Evolutionary conservation across 2,888 invertebrate genomes (phyloP).

Genomic region (Nebria brevicollis): DNA sequence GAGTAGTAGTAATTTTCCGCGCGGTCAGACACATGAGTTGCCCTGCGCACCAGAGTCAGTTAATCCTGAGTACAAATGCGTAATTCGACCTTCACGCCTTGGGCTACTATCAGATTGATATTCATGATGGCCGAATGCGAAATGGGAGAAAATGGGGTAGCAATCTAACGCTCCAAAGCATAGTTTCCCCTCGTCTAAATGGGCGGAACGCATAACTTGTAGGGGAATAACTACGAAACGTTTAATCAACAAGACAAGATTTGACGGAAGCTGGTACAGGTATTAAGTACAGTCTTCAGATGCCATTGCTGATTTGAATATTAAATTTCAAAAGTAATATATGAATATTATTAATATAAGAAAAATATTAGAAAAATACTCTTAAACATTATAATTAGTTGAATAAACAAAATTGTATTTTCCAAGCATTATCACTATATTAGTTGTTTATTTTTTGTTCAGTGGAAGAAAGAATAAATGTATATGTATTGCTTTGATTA

Average conservation of each 20-base stretch:
- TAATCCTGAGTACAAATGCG: conserved; percentile 44
- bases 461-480: too few species aligned
- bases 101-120: conserved; percentile 46
- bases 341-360: too few species aligned
- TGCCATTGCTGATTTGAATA: background rate
- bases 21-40: conserved; percentile 34
- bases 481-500: too few species aligned
- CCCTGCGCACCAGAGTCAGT: background rate
- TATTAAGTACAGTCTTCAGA: background rate
- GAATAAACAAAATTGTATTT: too few species aligned
- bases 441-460: too few species aligned
- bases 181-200: conserved; percentile 4
- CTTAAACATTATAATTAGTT: too few species aligned
- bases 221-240: conserved; percentile 50
- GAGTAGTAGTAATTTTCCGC: conserved; percentile 36
- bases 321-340: too few species aligned
- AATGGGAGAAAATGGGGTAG: background rate
- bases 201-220: conserved; percentile 15
- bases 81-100: conserved; percentile 46
- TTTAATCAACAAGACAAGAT: conserved; percentile 56
- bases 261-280: background rate
- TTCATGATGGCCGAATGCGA: conserved; percentile 38
- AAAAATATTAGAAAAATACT: too few species aligned
- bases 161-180: conserved; percentile 40
- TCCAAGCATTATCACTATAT: too few species aligned